Evolutionary conservation across 2,888 invertebrate species (phyloP), one percentile per base, ranked within the genome.

Genomic region (Bellardia bayeri): DNA sequence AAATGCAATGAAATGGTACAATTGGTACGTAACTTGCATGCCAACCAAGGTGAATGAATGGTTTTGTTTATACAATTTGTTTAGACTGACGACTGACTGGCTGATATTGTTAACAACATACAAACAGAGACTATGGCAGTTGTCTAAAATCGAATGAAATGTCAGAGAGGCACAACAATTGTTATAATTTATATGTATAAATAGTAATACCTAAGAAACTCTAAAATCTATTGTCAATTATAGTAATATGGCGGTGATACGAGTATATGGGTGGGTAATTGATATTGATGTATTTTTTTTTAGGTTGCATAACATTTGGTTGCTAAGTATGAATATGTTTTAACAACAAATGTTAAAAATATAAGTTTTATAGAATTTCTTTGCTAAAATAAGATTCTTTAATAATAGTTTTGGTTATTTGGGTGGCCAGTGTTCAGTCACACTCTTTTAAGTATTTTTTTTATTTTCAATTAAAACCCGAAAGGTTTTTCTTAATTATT

Each of bases 81-180:
- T 37, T 37, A 37, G 37, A 37, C 37, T 74, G 3, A 40, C 37
- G 49, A 45, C 61, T 69, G 30, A 37, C 56, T 13, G 7, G 16
- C 45, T 66, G 45, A 49, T 72, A 58, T 74, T 80, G 79, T 74
- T 72, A 71, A 80, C 80, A 85, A 80, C 85, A 74, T 75, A 68
- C 33, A 75, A 30, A 68, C 33, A 75, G 40, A 49, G 23, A 58
- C 61, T 23, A 61, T 42, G 23, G 45, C 56, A 69, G 82, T 83
- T 83, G 82, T 76, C 82, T 83, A 83, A 76, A 83, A 83, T 23
- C 23, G 76, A 83, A 78, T 76, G 16, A 78, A 58, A 83, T 76
- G 61, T 63, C 63, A 71, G 4, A 30, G 0, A 61, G 83, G 71
- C 83, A 83, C 37, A 83, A 83, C 82, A 76, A 76, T 78, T 75